Percentiles rank a stretch among this genome's conserved stretches.
Conservation (phyloP, 2,888 invertebrate species). For the Eudemis profundana region DNA sequence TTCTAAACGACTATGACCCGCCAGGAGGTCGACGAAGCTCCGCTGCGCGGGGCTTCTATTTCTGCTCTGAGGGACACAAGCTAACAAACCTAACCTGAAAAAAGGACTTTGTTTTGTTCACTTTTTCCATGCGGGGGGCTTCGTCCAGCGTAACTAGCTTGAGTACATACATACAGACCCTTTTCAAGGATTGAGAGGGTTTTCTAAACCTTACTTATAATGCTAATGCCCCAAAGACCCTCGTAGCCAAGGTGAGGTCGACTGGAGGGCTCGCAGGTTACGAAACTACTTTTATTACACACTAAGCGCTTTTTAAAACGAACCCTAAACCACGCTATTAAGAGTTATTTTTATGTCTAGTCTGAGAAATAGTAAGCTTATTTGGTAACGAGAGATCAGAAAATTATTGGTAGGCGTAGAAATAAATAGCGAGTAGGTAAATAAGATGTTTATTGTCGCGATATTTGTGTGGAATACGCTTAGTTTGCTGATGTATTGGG, state of each 20-base stretch:
- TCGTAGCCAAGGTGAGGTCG: conserved; percentile 11
- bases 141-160: not conserved
- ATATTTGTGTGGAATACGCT: conserved; percentile 5
- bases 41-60: too few species aligned
- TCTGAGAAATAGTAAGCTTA: conserved; percentile 2
- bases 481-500: conserved; percentile 11
- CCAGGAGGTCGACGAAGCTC: too few species aligned
- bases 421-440: conserved; percentile 10
- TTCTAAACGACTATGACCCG: too few species aligned
- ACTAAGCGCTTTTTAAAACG: not conserved
- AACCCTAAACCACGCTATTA: not conserved
- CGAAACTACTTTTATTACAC: not conserved
- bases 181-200: conserved; percentile 5
- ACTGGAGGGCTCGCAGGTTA: conserved; percentile 8
- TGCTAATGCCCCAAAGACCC: not conserved
- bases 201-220: conserved; percentile 17
- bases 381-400: conserved; percentile 5
- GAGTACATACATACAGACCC: not conserved
- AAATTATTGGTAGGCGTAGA: not conserved
- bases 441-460: conserved; percentile 15
- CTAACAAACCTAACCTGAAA: too few species aligned
- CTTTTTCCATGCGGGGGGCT: too few species aligned
- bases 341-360: not conserved
- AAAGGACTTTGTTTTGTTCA: too few species aligned
- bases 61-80: too few species aligned